A percentile compares a stretch with the other conserved stretches of the same genome.
Evolutionary conservation across 2,888 invertebrate species (phyloP).

Genomic region (Ophion ellenae): DNA sequence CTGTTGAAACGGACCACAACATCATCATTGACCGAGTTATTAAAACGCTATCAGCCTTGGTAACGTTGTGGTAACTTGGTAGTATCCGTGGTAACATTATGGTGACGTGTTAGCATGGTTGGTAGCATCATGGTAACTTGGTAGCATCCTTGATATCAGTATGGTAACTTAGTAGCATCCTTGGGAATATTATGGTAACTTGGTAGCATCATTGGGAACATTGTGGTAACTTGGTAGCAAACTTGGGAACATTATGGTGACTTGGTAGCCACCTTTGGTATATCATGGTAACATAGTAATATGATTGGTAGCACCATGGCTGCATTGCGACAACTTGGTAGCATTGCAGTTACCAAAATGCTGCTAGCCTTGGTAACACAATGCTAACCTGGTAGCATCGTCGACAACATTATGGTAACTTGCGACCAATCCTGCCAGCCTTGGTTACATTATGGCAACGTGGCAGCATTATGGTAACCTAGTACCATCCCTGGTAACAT

Average conservation of each 20-base stretch:
- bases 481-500: too few relatives aligned
- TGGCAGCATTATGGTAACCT: too few relatives aligned
- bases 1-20: not conserved
- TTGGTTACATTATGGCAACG: not conserved
- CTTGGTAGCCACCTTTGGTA: not conserved
- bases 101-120: not conserved
- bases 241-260: too few relatives aligned
- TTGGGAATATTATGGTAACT: not conserved
- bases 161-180: not conserved
- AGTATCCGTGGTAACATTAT: too few relatives aligned
- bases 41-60: not conserved
- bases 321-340: too few relatives aligned
- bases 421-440: too few relatives aligned
- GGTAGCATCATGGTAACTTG: not conserved
- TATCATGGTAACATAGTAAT: not conserved
- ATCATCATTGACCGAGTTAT: not conserved
- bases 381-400: not conserved
- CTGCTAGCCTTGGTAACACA: not conserved
- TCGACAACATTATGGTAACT: not conserved
- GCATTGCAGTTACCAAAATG: too few relatives aligned
- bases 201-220: too few relatives aligned
- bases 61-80: too few relatives aligned
- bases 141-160: not conserved
- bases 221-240: too few relatives aligned
- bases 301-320: not conserved